phyloP scores from a whole-genome alignment of 2,797 vertebrate genomes.

The Sebastes jordani region DNA sequence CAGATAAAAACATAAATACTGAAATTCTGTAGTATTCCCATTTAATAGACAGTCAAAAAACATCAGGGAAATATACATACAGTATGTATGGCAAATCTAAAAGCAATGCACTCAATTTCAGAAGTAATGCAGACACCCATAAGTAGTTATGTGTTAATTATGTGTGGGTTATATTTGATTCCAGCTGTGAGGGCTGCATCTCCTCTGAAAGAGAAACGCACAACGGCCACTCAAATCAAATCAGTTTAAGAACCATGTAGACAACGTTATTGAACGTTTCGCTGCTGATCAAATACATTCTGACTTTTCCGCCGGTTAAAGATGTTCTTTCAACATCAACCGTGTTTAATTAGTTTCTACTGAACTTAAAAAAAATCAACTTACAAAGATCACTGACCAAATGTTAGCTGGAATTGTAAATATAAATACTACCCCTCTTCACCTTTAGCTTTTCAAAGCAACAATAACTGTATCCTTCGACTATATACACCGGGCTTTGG shows the following conservation, averaged over 20 bases:
- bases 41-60: slow-evolving; percentile 73
- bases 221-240: neutral
- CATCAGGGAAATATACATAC: slow-evolving; percentile 61
- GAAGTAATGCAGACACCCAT: slow-evolving; percentile 48
- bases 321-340: slow-evolving; percentile 30
- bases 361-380: slow-evolving; percentile 11
- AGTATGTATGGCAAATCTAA: slow-evolving; percentile 56
- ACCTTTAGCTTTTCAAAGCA: slow-evolving; percentile 38
- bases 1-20: slow-evolving; percentile 10
- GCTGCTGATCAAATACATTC: slow-evolving; percentile 4
- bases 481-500: neutral
- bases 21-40: slow-evolving; percentile 46
- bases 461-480: slow-evolving; percentile 5
- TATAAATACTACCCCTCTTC: slow-evolving; percentile 41
- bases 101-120: slow-evolving; percentile 66
- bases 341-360: slow-evolving; percentile 28
- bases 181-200: slow-evolving; percentile 2
- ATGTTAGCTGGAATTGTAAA: slow-evolving; percentile 47
- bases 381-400: slow-evolving; percentile 31
- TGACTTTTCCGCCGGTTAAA: slow-evolving; percentile 20
- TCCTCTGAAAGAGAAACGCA: slow-evolving; percentile 13
- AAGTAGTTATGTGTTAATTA: slow-evolving; percentile 31
- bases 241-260: neutral
- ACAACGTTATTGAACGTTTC: neutral
- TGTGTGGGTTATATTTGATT: slow-evolving; percentile 11